Evolutionary conservation across 2,113 vertebrate genomes (phyloP).

Genomic region (Himantopus leucocephalus): DNA sequence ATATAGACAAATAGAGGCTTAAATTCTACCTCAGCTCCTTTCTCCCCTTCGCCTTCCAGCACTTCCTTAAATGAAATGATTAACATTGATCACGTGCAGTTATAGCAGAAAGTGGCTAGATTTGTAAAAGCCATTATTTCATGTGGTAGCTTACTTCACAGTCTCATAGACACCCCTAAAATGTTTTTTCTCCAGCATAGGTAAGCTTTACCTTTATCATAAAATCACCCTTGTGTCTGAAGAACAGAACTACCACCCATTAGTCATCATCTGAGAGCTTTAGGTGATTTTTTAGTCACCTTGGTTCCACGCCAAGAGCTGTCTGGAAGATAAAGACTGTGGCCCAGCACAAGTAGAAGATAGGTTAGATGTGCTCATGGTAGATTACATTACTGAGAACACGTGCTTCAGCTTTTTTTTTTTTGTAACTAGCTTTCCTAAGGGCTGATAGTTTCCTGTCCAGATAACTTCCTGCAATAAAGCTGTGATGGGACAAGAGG

Average conservation of each 20-base stretch:
- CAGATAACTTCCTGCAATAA: background rate
- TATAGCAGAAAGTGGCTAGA: background rate
- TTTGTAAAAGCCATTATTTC: conserved; percentile 27
- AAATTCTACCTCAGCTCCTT: background rate
- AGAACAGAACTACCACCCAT: background rate
- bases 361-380: background rate
- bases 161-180: background rate
- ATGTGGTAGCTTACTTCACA: background rate
- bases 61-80: conserved; percentile 35
- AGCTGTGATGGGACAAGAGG: background rate
- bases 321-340: background rate
- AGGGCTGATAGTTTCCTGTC: background rate
- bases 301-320: background rate
- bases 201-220: background rate
- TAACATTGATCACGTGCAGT: conserved; percentile 23
- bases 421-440: background rate
- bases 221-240: background rate
- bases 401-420: background rate
- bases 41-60: background rate
- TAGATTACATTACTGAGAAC: background rate
- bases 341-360: background rate
- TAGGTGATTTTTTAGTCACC: background rate
- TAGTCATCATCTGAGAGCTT: background rate
- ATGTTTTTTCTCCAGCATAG: background rate
- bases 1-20: conserved; percentile 36